Evolutionary conservation across 2,888 invertebrate species (phyloP).

Genomic region (Galerucella calmariensis): DNA sequence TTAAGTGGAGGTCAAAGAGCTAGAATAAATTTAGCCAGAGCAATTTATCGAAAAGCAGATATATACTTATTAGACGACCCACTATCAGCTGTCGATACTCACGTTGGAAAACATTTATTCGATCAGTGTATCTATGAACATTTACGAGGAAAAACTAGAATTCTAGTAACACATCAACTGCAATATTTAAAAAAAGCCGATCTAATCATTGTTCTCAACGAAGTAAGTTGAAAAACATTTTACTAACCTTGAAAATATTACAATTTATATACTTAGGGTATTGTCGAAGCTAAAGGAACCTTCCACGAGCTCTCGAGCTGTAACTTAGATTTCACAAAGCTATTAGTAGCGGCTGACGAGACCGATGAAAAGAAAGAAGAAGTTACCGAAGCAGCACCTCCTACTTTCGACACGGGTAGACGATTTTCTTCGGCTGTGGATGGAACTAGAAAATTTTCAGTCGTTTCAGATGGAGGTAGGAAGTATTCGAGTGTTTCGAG

Average conservation of each 20-base stretch:
- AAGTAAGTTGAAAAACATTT: constrained; percentile 58
- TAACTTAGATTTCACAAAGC: constrained; percentile 31
- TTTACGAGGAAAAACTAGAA: constrained; percentile 70
- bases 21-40: constrained; percentile 80
- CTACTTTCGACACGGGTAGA: neutral
- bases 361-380: constrained; percentile 18
- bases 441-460: neutral
- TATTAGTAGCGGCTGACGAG: constrained; percentile 21
- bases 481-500: neutral
- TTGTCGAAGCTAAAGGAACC: constrained; percentile 65
- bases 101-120: constrained; percentile 80
- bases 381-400: neutral
- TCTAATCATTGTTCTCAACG: constrained; percentile 68
- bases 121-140: constrained; percentile 75
- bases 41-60: constrained; percentile 80
- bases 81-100: constrained; percentile 81
- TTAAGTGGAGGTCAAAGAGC: constrained; percentile 87
- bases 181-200: constrained; percentile 72
- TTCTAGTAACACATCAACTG: constrained; percentile 79
- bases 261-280: constrained; percentile 58
- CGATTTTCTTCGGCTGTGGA: neutral
- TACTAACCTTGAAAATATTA: neutral
- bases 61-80: constrained; percentile 85
- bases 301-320: constrained; percentile 59
- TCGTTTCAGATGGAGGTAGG: neutral